Conservation (phyloP, 2,888 invertebrate genomes). For the Drosophila cognata region DNA sequence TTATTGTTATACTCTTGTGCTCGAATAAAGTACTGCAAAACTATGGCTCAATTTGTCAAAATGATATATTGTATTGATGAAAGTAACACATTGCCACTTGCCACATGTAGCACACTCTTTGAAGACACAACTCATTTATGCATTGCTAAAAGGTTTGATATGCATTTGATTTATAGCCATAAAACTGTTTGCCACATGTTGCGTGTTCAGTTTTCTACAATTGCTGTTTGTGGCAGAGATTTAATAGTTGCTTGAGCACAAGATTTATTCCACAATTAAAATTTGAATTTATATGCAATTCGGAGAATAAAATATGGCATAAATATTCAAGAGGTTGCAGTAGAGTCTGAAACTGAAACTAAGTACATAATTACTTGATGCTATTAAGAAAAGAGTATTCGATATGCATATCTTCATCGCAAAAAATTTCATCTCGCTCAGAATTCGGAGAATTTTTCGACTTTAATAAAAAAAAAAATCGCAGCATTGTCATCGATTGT, state of each 20-base stretch:
- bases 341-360: neutral
- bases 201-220: neutral
- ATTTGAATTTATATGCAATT: neutral
- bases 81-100: neutral
- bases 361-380: neutral
- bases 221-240: neutral
- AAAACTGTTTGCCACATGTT: neutral
- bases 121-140: slow-evolving; percentile 5
- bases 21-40: slow-evolving; percentile 13
- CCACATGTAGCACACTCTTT: neutral
- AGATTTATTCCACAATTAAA: neutral
- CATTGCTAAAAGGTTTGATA: slow-evolving; percentile 1
- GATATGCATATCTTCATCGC: neutral
- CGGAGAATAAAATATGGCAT: neutral
- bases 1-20: slow-evolving; percentile 48
- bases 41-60: slow-evolving; percentile 26
- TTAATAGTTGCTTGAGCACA: neutral
- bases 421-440: neutral
- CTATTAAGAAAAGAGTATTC: neutral
- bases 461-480: neutral
- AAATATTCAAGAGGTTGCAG: neutral
- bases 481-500: slow-evolving; percentile 58
- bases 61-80: slow-evolving; percentile 1
- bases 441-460: neutral
- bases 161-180: neutral